phyloP scores from a whole-genome alignment of 2,888 invertebrate species.

The Drosophila anceps region DNA sequence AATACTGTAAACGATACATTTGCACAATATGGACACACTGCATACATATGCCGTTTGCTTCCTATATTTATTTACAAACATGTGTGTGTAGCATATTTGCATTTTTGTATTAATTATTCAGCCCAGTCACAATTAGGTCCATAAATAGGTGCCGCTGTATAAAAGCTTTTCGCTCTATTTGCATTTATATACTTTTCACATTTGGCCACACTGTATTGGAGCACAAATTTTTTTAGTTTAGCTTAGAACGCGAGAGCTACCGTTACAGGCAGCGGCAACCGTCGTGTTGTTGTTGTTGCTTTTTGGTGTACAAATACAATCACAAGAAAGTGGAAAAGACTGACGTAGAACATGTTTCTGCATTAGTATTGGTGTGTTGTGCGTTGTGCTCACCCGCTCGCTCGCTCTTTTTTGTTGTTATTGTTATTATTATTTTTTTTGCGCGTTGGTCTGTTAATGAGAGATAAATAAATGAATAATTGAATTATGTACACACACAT shows the following conservation, averaged over 20 bases:
- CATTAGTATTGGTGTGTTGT: conserved; percentile 69
- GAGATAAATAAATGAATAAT: conserved; percentile 80
- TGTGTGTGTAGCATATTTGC: not conserved
- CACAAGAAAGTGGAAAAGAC: conserved; percentile 60
- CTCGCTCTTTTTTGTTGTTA: conserved; percentile 23
- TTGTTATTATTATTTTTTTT: conserved; percentile 56
- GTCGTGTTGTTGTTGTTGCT: conserved; percentile 60
- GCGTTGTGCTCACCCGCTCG: conserved; percentile 9
- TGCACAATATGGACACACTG: conserved; percentile 13
- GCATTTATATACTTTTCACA: not conserved
- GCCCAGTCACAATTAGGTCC: not conserved
- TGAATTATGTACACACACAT: conserved; percentile 69
- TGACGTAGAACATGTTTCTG: conserved; percentile 74
- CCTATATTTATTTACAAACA: not conserved
- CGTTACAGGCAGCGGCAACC: conserved; percentile 58
- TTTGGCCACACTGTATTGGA: conserved; percentile 60
- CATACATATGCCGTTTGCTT: not conserved
- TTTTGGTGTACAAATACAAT: conserved; percentile 54
- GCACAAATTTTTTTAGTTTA: conserved; percentile 68
- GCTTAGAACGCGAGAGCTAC: conserved; percentile 71
- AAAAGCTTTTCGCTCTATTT: conserved; percentile 9
- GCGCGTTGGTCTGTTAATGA: conserved; percentile 62
- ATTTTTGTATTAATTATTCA: not conserved
- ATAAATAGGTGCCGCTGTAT: not conserved
- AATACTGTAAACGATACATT: conserved; percentile 33